Base-by-base conservation (phyloP, 1,140 invertebrate genomes). In the Steinernema feltiae region DNA sequence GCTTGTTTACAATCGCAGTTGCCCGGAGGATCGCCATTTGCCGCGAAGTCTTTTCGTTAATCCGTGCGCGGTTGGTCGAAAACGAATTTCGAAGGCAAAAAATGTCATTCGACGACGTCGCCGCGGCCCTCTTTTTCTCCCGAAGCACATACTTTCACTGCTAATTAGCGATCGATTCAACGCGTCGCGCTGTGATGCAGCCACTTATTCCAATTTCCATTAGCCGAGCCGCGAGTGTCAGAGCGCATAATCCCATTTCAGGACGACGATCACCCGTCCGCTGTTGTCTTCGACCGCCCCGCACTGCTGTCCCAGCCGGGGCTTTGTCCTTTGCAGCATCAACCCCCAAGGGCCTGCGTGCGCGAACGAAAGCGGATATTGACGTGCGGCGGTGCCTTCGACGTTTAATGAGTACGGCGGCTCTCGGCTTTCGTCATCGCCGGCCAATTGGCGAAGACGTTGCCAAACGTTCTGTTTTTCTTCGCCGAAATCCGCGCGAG, bases 131-230 rank as follows among this genome's bases (percentile, higher is more conserved):
- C 53, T 27, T 63, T 27, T 7, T 15, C 15, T 27, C 24, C 53
- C 53, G 12, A 12, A 27, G 7, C 3, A 27, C 35, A 7, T 18
- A 18, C 7, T 41, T 41, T 41, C 35, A 41, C 35, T 41, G 24
- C 53, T 63, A 63, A 63, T 63, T 63, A 63, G 53, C 53, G 7
- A 15, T 63, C 53, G 53, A 63, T 63, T 63, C 53, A 21, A 63
- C 24, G 53, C 53, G 53, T 17, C 24, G 53, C 24, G 53, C 53
- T 63, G 7, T 63, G 53, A 63, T 63, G 53, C 53, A 7, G 53
- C 12, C 53, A 63, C 53, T 63, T 63, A 63, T 63, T 63, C 24
- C 53, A 63, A 63, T 63, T 63, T 63, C 24, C 53, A 63, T 63
- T 63, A 63, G 53, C 24, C 53, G 41, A 7, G 7, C 7, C 7